phyloP scores from a whole-genome alignment of 2,797 vertebrate genomes.

The Glossophaga mutica region DNA sequence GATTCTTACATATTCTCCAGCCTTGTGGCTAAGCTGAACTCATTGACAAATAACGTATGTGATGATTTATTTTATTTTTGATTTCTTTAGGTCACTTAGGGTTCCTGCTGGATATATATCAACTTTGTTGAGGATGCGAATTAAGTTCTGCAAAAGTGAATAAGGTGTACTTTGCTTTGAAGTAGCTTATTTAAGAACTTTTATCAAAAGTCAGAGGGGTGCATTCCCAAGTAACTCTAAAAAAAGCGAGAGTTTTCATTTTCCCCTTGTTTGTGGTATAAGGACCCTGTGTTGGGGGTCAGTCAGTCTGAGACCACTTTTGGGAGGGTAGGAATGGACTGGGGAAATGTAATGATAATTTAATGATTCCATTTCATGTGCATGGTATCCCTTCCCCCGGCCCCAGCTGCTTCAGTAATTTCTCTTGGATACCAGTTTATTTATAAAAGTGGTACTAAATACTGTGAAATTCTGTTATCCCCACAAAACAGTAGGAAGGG shows the following conservation, averaged over 20 bases:
- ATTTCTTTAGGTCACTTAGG: background rate
- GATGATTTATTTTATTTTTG: background rate
- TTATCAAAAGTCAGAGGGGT: background rate
- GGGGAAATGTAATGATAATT: background rate
- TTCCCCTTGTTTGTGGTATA: background rate
- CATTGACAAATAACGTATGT: background rate
- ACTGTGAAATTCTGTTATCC: background rate
- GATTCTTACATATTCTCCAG: background rate
- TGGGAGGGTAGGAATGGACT: background rate
- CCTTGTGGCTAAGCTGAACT: background rate
- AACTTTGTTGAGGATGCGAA: background rate
- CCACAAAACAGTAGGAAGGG: background rate
- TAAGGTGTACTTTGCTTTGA: background rate
- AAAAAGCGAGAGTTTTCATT: background rate
- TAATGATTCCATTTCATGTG: background rate
- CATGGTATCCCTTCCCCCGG: background rate
- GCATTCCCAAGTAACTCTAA: background rate
- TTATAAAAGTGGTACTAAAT: conserved; percentile 38
- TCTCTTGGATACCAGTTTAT: background rate
- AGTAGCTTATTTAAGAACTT: background rate
- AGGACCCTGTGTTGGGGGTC: background rate
- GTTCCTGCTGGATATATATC: conserved; percentile 2
- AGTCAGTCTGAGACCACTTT: background rate
- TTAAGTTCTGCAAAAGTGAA: background rate
- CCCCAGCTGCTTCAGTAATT: conserved; percentile 39